A percentile compares a stretch with the other conserved stretches of the same genome.
Evolutionary conservation across 1,140 invertebrate genomes (phyloP).

Genomic region (Zaprionus vittiger): DNA sequence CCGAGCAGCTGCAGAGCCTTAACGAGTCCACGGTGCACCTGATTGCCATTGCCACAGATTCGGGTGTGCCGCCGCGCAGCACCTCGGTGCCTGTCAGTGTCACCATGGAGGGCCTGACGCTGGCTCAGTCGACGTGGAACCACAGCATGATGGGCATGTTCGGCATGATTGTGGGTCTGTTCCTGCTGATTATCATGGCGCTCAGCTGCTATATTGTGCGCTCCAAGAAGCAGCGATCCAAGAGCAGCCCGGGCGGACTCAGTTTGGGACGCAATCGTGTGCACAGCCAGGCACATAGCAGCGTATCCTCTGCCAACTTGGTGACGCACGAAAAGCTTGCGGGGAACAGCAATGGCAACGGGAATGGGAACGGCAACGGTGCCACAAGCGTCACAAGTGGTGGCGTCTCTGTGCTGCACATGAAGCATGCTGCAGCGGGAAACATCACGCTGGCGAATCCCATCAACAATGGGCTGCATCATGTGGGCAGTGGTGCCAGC

Average conservation of each 20-base stretch:
- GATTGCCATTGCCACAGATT: constrained; percentile 92
- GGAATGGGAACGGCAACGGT: constrained; percentile 55
- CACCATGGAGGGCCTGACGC: constrained; percentile 75
- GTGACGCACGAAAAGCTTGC: constrained; percentile 81
- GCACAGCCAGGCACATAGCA: constrained; percentile 81
- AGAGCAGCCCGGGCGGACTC: constrained; percentile 57
- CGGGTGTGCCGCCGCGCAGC: constrained; percentile 83
- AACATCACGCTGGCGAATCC: constrained; percentile 80
- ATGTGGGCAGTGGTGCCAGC: constrained; percentile 82
- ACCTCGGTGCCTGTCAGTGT: constrained; percentile 81
- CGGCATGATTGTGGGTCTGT: constrained; percentile 73
- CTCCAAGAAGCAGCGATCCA: constrained; percentile 68
- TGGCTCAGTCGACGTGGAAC: constrained; percentile 75
- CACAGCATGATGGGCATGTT: constrained; percentile 77
- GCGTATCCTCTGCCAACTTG: constrained; percentile 77
- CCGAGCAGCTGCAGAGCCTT: constrained; percentile 77
- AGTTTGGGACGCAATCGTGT: constrained; percentile 75
- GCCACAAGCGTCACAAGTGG: constrained; percentile 70
- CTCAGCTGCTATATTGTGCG: constrained; percentile 80
- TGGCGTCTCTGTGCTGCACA: constrained; percentile 76
- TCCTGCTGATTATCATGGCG: constrained; percentile 75
- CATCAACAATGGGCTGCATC: constrained; percentile 73
- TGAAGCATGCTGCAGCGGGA: constrained; percentile 69
- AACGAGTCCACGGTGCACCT: constrained; percentile 88
- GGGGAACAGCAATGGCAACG: constrained; percentile 63